Evolutionary conservation across 2,797 vertebrate species (phyloP), one percentile per base, ranked within the genome.

Genomic region (Eulemur albifrons): DNA sequence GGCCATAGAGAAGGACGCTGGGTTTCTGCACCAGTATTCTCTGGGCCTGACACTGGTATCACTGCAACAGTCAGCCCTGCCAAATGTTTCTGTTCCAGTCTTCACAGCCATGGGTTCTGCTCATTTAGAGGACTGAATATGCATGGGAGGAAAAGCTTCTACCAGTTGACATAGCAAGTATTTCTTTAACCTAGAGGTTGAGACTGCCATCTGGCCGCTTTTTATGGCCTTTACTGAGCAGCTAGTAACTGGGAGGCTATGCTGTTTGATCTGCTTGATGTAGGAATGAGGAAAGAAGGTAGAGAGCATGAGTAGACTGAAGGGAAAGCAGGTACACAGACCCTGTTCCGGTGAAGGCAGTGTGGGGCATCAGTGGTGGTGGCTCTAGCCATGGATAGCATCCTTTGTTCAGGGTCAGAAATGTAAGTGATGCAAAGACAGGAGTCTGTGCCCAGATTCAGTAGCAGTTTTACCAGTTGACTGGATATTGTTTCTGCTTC

Each of bases 381-480:
- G 43, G 38, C 21, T 35, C 20, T 21, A 69, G n/a, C 67, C 18
- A 11, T 12, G 48, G 48, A 11, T 4, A 48, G 48, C 21, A 6
- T 7, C 61, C 21, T 2, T 10, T 35, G 35, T 35, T 21, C 17
- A 5, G 8, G 69, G 32, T 14, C 10, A n/a, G 40, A 50, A 75
- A 21, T 17, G 14, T 12, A 59, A 48, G 25, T 11, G 43, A 21
- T 6, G 14, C 30, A 32, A 7, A 43, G 8, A 59, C 38, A 11
- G 17, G 21, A 4, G 21, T 3, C 50, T 35, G 4, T 13, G 63
- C 73, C 32, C 65, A 10, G 27, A 40, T 7, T 17, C 4, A 1
- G 27, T 0, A 0, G 4, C 11, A 4, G 11, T 30, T 65, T 27
- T 45, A 6, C 57, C 38, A 32, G 2, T 1, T 32, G 45, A 23